Conservation (phyloP, 2,113 vertebrate genomes). For the Caloenas nicobarica region DNA sequence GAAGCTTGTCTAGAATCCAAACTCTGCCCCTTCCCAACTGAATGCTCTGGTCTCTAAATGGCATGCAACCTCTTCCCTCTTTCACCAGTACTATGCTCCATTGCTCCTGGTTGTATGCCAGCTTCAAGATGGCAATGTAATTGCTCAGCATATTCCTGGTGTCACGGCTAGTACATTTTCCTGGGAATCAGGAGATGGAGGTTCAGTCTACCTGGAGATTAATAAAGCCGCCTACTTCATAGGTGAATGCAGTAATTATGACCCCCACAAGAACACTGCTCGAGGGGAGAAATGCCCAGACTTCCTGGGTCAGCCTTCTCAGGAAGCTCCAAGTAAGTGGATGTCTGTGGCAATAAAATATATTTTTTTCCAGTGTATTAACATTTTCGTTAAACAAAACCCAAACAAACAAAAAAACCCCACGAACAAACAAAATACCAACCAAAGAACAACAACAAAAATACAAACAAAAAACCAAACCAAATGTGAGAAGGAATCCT, state of each 20-base stretch:
- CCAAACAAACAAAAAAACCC: too few species aligned
- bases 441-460: too few species aligned
- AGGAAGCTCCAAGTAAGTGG: background rate
- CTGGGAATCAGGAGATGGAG: background rate
- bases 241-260: background rate
- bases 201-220: background rate
- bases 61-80: background rate
- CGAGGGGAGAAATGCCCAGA: background rate
- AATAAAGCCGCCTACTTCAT: background rate
- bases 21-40: background rate
- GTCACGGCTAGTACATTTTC: background rate
- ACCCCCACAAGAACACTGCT: background rate
- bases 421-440: background rate
- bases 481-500: too few species aligned
- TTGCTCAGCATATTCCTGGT: background rate
- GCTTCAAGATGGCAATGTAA: background rate
- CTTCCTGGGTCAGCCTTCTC: background rate
- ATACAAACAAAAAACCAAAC: too few species aligned
- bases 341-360: background rate
- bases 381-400: background rate
- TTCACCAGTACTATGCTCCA: background rate
- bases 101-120: background rate
- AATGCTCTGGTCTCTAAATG: background rate
- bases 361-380: background rate
- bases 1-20: background rate